Conservation (phyloP, 1,140 invertebrate species). For the Parasteatoda tepidariorum region DNA sequence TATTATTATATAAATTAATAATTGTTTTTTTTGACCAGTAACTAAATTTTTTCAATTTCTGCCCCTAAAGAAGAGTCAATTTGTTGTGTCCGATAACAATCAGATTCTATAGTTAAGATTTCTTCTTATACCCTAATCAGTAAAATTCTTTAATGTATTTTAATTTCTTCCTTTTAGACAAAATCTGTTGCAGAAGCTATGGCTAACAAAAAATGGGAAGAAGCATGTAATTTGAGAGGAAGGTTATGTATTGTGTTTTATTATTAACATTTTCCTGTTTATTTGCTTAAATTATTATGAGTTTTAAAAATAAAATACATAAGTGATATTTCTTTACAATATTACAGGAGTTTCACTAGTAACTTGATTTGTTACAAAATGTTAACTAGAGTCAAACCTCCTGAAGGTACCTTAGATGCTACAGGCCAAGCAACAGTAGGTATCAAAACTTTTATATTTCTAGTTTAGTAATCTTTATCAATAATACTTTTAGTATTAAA, state of each 20-base stretch:
- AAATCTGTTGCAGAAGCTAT: conserved; percentile 89
- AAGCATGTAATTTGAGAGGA: conserved; percentile 92
- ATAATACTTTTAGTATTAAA: no score
- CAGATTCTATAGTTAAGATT: no score
- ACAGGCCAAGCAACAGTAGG: conserved; percentile 42
- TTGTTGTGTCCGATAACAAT: no score
- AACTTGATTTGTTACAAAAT: conserved; percentile 97
- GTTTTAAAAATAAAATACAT: not conserved
- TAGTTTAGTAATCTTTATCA: not conserved
- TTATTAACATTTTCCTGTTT: not conserved
- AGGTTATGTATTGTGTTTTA: conserved; percentile 65
- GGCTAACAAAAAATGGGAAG: conserved; percentile 90
- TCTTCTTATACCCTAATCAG: no score
- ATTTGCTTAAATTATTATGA: not conserved
- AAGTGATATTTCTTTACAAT: not conserved
- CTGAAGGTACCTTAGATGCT: conserved; percentile 70
- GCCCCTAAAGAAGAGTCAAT: no score
- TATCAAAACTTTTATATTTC: not conserved
- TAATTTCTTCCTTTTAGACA: conserved; percentile 71
- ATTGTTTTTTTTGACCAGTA: no score
- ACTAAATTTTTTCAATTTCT: no score
- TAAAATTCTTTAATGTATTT: not conserved
- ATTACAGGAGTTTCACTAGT: conserved; percentile 83
- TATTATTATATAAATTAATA: no score
- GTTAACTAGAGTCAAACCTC: conserved; percentile 92